phyloP scores from a whole-genome alignment of 53 echinoderm and acorn worm genomes.

The Echinometra lucunter region DNA sequence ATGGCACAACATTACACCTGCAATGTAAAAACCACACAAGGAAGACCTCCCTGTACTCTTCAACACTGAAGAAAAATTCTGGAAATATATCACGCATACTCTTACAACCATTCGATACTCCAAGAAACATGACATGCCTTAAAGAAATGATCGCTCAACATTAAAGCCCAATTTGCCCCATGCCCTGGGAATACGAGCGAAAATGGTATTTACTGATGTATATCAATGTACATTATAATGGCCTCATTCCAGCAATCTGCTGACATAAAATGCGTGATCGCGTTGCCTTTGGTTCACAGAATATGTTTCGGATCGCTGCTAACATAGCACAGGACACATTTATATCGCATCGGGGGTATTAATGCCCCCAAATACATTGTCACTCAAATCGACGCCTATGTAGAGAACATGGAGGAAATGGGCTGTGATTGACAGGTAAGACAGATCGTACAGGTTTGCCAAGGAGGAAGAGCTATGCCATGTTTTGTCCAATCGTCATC shows the following conservation, averaged over 20 bases:
- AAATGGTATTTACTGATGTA: neutral
- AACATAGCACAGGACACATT: constrained; percentile 35
- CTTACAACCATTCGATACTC: constrained; percentile 2
- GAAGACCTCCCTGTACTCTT: neutral
- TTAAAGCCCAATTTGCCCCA: neutral
- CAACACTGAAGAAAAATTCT: neutral
- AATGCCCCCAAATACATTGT: constrained; percentile 23
- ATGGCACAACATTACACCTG: neutral
- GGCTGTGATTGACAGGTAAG: constrained; percentile 10
- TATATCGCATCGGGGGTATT: neutral
- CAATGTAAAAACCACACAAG: neutral
- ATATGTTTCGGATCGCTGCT: constrained; percentile 46
- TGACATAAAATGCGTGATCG: constrained; percentile 31
- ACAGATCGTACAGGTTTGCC: neutral
- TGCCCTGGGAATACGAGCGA: neutral
- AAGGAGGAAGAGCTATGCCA: constrained; percentile 1
- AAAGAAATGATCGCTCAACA: constrained; percentile 23
- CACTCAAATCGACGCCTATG: constrained; percentile 5
- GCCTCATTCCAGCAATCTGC: neutral
- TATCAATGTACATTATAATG: neutral
- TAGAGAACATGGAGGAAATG: neutral
- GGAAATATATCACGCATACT: neutral
- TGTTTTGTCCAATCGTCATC: constrained; percentile 31
- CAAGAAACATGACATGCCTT: constrained; percentile 40
- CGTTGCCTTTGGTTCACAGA: constrained; percentile 16